Evolutionary conservation across 2,113 vertebrate species (phyloP), one percentile per base, ranked within the genome.

Genomic region (Carettochelys insculpta): DNA sequence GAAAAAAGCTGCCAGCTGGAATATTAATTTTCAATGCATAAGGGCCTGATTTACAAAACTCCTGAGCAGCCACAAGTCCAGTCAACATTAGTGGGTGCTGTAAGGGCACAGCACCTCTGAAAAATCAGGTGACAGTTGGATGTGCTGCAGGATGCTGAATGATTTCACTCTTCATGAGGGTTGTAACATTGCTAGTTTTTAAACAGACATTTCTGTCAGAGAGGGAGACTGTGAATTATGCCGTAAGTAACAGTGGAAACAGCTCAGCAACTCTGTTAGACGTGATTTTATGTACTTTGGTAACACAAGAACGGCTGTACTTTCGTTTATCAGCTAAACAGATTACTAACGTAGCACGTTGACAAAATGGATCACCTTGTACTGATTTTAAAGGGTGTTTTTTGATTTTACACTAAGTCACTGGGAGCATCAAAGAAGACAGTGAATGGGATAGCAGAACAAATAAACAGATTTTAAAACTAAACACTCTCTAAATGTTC

Each of bases 321-420:
- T 54, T 25, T 51, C 54, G 41, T 12, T n/a, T 1, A 5, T 8
- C 11, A 14, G 6, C 56, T 52, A 65, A 65, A n/a, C 58, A 34
- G 47, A 71, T 3, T 2, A 56, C 43, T 71, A 79, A 41, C 0
- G 0, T 5, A 6, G n/a, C 11, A 19, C 11, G 38, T 34, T 45
- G 47, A 53, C 41, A 87, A 41, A 3, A 38, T 41, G 43, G 38
- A 12, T 29, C 17, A 65, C n/a, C 17, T 65, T 65, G 61, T 65
- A 38, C 19, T 27, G 58, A 84, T 75, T 41, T 54, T 5, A 89
- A 68, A 78, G 51, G 5, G 41, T 52, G 4, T 10, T 51, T 31
- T 43, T 17, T 76, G 47, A 82, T 3, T 38, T 61, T 82, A 68
- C 29, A 88, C 20, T 24, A 82, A 27, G 41, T 73, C 24, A 24